A percentile compares a stretch with the other conserved stretches of the same genome.
Conservation (phyloP, 2,888 invertebrate genomes). For the Drosophila paranaensis region DNA sequence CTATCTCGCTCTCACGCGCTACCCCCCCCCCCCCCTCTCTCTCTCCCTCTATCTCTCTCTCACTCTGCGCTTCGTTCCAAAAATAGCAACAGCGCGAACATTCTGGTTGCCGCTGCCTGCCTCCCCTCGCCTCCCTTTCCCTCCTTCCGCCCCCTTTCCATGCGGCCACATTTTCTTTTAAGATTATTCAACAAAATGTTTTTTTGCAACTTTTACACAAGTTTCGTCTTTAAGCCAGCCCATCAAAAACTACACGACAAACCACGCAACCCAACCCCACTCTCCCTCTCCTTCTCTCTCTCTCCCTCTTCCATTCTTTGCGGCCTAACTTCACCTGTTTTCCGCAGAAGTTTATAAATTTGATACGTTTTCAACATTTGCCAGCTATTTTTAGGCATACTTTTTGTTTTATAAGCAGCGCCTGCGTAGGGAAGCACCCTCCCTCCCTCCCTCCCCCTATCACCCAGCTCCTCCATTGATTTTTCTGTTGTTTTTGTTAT, state of each 20-base stretch:
- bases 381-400: slow-evolving; percentile 47
- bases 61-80: slow-evolving; percentile 41
- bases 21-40: not conserved
- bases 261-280: not conserved
- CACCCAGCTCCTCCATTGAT: slow-evolving; percentile 45
- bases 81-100: slow-evolving; percentile 66
- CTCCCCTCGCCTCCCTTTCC: not conserved
- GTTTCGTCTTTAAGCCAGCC: slow-evolving; percentile 42
- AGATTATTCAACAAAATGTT: slow-evolving; percentile 47
- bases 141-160: slow-evolving; percentile 6
- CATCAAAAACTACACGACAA: slow-evolving; percentile 13
- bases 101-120: slow-evolving; percentile 32
- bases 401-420: slow-evolving; percentile 43
- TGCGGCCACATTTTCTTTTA: slow-evolving; percentile 30
- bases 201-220: slow-evolving; percentile 36
- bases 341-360: slow-evolving; percentile 42
- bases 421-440: slow-evolving; percentile 30
- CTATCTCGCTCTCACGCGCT: not conserved
- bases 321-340: not conserved
- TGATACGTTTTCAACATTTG: slow-evolving; percentile 38
- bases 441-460: too few species aligned
- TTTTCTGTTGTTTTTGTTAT: slow-evolving; percentile 33
- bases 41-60: not conserved
- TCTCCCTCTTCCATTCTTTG: not conserved
- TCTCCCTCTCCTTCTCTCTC: not conserved